Percentiles rank a stretch among this genome's conserved stretches.
These are phyloP conservation scores for Operophtera brumata DNA, from an alignment of 2,888 invertebrate genomes.

Conservation along the genomic window DNA sequence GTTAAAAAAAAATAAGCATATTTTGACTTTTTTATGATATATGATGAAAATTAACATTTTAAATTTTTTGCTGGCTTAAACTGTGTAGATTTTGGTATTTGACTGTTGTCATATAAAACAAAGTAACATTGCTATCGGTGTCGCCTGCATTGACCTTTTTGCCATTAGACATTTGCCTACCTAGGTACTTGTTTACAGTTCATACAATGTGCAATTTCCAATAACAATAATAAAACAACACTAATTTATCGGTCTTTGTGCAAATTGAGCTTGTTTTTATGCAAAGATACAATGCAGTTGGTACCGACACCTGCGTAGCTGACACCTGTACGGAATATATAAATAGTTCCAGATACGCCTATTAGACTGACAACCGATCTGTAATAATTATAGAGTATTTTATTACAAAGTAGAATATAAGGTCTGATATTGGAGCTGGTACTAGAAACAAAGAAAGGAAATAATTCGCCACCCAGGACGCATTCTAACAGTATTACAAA, in stretches of 20 bases:
- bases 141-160: constrained; percentile 11
- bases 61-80: too few species aligned
- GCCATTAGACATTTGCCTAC: constrained; percentile 7
- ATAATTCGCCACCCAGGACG: too few species aligned
- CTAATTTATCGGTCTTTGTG: constrained; percentile 26
- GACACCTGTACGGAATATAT: constrained; percentile 72
- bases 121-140: neutral
- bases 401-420: neutral
- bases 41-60: too few species aligned
- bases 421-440: neutral
- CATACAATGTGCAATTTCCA: constrained; percentile 9
- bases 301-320: constrained; percentile 68
- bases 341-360: constrained; percentile 49
- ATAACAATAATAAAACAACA: constrained; percentile 32
- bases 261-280: constrained; percentile 60
- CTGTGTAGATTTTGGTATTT: too few species aligned
- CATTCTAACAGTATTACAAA: too few species aligned
- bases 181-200: constrained; percentile 18
- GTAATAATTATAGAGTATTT: constrained; percentile 10
- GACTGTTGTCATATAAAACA: too few species aligned
- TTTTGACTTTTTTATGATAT: too few species aligned
- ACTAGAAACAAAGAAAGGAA: neutral
- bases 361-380: constrained; percentile 17
- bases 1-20: too few species aligned
- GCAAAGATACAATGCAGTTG: constrained; percentile 67